A percentile compares a stretch with the other conserved stretches of the same genome.
phyloP scores from a whole-genome alignment of 2,797 vertebrate genomes.

The Streptopelia turtur region DNA sequence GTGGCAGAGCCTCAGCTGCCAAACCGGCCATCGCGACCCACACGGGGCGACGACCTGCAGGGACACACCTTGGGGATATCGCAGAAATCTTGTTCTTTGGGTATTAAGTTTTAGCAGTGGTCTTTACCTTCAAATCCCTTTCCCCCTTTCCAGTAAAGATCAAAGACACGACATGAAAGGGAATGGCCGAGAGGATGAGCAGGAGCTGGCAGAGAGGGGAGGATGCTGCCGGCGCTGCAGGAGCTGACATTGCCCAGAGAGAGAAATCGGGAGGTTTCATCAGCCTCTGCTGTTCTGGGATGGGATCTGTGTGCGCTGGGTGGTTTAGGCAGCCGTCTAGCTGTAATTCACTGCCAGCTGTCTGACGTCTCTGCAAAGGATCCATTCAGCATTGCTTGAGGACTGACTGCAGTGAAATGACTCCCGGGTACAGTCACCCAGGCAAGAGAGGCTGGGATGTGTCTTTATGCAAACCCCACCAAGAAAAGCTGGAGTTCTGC shows the following conservation, averaged over 20 bases:
- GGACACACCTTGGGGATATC: neutral
- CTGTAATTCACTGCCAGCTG: neutral
- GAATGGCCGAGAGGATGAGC: neutral
- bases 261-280: constrained; percentile 1
- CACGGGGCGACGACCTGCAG: neutral
- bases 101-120: neutral
- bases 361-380: neutral
- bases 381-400: neutral
- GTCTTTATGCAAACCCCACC: neutral
- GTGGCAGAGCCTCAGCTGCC: neutral
- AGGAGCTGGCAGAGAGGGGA: neutral
- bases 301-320: rapidly evolving
- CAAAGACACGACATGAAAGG: constrained; percentile 16
- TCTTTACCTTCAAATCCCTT: neutral
- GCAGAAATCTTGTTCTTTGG: neutral
- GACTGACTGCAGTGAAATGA: neutral
- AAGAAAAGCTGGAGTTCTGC: neutral
- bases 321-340: neutral
- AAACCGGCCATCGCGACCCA: neutral
- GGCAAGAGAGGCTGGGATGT: neutral
- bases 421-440: neutral
- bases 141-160: neutral
- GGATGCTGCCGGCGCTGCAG: neutral
- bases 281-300: neutral
- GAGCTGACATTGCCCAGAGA: neutral